Percentiles rank a stretch among this genome's conserved stretches.
These are phyloP conservation scores for Stenopsyche tienmushanensis DNA, from an alignment of 1,140 invertebrate genomes.

Conservation along the genomic window DNA sequence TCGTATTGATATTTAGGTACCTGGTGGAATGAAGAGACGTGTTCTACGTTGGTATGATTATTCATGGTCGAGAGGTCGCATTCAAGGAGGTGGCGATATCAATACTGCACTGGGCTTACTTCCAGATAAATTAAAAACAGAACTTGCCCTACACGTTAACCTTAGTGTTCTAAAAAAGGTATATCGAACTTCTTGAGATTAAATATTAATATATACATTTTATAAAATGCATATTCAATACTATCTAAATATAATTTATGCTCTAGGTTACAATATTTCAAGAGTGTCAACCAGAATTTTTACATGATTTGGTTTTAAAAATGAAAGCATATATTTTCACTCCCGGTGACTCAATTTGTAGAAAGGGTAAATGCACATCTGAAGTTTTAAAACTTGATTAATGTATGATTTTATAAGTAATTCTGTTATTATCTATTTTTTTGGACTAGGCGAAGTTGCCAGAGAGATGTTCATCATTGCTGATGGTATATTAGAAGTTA, in stretches of 20 bases:
- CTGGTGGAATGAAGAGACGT: slow-evolving; percentile 88
- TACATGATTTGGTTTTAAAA: slow-evolving; percentile 94
- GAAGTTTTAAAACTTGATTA: slow-evolving; percentile 10
- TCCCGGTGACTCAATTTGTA: slow-evolving; percentile 93
- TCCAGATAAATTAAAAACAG: slow-evolving; percentile 95
- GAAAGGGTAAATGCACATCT: slow-evolving; percentile 75
- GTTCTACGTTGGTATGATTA: slow-evolving; percentile 97
- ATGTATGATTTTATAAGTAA: slow-evolving; percentile 12
- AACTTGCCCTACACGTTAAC: slow-evolving; percentile 93
- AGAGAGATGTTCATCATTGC: slow-evolving; percentile 98
- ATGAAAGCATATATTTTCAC: slow-evolving; percentile 98
- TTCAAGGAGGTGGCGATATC: slow-evolving; percentile 93
- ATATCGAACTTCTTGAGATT: slow-evolving; percentile 42
- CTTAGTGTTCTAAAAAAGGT: slow-evolving; percentile 94
- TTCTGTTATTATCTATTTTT: slow-evolving; percentile 5
- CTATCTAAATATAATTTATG: not conserved
- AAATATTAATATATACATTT: not conserved
- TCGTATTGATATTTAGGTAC: slow-evolving; percentile 67
- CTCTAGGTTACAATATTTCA: slow-evolving; percentile 79
- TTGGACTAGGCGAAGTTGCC: slow-evolving; percentile 70
- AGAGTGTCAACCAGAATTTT: slow-evolving; percentile 96
- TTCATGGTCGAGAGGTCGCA: slow-evolving; percentile 94
- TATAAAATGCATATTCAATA: not conserved
- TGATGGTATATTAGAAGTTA: slow-evolving; percentile 93
- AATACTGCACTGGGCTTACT: slow-evolving; percentile 90